phyloP scores from a whole-genome alignment of 2,113 vertebrate genomes.

The Alosa alosa region DNA sequence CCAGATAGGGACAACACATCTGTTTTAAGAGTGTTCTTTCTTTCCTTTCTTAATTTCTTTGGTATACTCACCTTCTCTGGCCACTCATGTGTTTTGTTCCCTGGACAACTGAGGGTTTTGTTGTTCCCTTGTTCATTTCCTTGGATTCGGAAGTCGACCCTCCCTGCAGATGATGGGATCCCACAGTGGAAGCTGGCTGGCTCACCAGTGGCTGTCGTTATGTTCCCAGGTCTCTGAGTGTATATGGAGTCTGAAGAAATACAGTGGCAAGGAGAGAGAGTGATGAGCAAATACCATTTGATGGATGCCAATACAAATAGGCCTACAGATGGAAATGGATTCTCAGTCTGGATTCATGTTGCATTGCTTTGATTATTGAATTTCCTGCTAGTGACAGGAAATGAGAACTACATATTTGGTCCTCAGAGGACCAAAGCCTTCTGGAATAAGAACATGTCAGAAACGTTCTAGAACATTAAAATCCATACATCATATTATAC shows the following conservation, averaged over 20 bases:
- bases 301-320: too few relatives aligned
- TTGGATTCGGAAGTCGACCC: slow-evolving; percentile 52
- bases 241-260: slow-evolving; percentile 24
- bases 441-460: too few relatives aligned
- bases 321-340: too few relatives aligned
- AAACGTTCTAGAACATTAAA: too few relatives aligned
- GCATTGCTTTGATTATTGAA: too few relatives aligned
- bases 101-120: background rate
- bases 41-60: background rate
- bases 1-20: background rate
- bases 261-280: background rate
- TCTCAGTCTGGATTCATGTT: too few relatives aligned
- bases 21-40: background rate
- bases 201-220: slow-evolving; percentile 54
- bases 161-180: background rate
- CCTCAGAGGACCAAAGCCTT: too few relatives aligned
- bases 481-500: too few relatives aligned
- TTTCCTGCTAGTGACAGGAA: too few relatives aligned
- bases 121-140: background rate
- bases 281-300: background rate
- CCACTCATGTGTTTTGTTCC: background rate
- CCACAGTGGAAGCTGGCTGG: slow-evolving; percentile 62
- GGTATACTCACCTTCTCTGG: background rate
- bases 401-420: too few relatives aligned
- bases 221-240: slow-evolving; percentile 40